Conservation (phyloP, 2,888 invertebrate species). For the Drosophila helvetica region DNA sequence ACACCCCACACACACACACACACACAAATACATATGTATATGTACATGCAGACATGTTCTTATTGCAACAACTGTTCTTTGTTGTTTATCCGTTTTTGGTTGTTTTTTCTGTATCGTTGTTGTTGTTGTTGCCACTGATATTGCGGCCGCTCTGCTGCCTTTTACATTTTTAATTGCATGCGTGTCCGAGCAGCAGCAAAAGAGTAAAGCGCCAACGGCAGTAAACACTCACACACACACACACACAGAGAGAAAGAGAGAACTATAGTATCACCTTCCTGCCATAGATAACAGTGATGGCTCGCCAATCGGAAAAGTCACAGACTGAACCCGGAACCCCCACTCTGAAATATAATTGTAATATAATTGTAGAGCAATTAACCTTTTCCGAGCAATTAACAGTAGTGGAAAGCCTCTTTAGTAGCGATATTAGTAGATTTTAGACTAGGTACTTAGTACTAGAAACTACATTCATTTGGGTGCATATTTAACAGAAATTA, state of each 20-base stretch:
- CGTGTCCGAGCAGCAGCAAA: slow-evolving; percentile 29
- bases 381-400: too few relatives aligned
- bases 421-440: too few relatives aligned
- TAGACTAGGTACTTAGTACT: too few relatives aligned
- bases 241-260: neutral
- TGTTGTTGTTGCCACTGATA: slow-evolving; percentile 12
- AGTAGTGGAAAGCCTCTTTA: neutral
- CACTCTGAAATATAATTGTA: too few relatives aligned
- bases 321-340: too few relatives aligned
- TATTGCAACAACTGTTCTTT: slow-evolving; percentile 24
- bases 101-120: slow-evolving; percentile 19
- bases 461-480: too few relatives aligned
- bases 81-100: slow-evolving; percentile 25
- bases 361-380: too few relatives aligned
- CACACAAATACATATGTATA: neutral
- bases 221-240: slow-evolving; percentile 12
- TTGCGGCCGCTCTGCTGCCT: slow-evolving; percentile 45
- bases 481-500: too few relatives aligned
- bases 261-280: neutral
- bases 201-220: slow-evolving; percentile 27
- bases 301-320: neutral
- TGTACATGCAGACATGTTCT: slow-evolving; percentile 26
- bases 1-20: slow-evolving; percentile 16
- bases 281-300: neutral
- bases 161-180: slow-evolving; percentile 66